phyloP scores from a whole-genome alignment of 2,797 vertebrate species.

The Helicolenus hilgendorfi region DNA sequence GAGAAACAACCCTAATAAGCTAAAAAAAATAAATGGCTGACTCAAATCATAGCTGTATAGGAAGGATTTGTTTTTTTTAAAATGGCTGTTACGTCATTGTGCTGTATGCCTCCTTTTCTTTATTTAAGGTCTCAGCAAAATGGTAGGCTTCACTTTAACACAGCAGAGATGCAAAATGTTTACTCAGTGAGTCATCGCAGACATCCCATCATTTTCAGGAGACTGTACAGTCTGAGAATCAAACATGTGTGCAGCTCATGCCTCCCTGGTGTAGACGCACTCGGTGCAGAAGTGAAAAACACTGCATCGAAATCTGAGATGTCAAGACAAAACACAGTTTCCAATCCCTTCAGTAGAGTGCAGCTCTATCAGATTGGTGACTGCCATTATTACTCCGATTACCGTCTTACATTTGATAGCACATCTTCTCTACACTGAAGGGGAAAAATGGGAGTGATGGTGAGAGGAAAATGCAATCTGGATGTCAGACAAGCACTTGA shows the following conservation, averaged over 20 bases:
- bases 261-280: constrained; percentile 3
- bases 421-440: constrained; percentile 49
- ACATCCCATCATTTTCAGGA: constrained; percentile 15
- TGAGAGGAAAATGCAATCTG: constrained; percentile 84
- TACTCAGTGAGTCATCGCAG: constrained; percentile 46
- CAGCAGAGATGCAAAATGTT: constrained; percentile 21
- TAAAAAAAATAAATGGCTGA: background rate
- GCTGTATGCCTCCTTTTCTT: constrained; percentile 5
- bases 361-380: constrained; percentile 60
- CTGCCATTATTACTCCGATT: constrained; percentile 65
- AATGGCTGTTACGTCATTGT: background rate
- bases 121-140: constrained; percentile 27
- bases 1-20: background rate
- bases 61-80: background rate
- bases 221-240: constrained; percentile 1
- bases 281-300: constrained; percentile 35
- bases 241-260: constrained; percentile 6
- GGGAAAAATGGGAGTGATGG: constrained; percentile 73
- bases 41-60: background rate
- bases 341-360: constrained; percentile 47
- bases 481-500: constrained; percentile 81
- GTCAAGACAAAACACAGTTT: constrained; percentile 48
- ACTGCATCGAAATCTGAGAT: constrained; percentile 52
- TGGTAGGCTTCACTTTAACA: constrained; percentile 10
- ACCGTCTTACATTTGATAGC: constrained; percentile 72